Conservation (phyloP, 2,888 invertebrate genomes). For the Lycophotia porphyrea region DNA sequence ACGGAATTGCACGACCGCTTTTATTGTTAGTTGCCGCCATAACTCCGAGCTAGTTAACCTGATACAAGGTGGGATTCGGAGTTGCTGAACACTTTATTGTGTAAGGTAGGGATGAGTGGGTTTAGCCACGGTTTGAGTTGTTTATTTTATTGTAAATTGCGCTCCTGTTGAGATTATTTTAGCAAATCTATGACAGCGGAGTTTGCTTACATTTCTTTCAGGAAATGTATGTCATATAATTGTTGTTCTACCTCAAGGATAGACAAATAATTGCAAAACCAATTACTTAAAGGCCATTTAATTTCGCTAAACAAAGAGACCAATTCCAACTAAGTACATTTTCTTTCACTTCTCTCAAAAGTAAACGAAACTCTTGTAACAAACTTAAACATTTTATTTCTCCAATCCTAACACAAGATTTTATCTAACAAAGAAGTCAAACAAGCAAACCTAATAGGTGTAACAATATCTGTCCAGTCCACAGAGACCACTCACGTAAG, state of each 20-base stretch:
- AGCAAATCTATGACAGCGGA: constrained; percentile 4
- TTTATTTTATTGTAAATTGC: constrained; percentile 6
- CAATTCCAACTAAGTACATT: constrained; percentile 1
- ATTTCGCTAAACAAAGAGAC: not conserved
- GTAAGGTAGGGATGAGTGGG: constrained; percentile 27
- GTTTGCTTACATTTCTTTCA: not conserved
- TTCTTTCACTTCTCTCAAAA: constrained; percentile 15
- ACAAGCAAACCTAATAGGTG: constrained; percentile 67
- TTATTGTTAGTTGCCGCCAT: constrained; percentile 71
- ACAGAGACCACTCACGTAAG: constrained; percentile 68
- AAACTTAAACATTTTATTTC: constrained; percentile 59
- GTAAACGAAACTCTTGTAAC: constrained; percentile 33
- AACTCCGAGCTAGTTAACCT: constrained; percentile 73
- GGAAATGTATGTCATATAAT: not conserved
- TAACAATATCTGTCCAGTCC: constrained; percentile 69
- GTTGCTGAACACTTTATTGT: constrained; percentile 58
- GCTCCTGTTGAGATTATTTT: constrained; percentile 20
- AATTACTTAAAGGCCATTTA: not conserved
- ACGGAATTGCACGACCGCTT: constrained; percentile 70
- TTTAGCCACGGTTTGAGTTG: not conserved
- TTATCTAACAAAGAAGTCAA: constrained; percentile 59
- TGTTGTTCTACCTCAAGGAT: not conserved
- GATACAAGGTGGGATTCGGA: constrained; percentile 64
- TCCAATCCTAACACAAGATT: constrained; percentile 51
- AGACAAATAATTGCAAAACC: not conserved